phyloP scores from a whole-genome alignment of 1,140 invertebrate species.

The Drosophila azteca region DNA sequence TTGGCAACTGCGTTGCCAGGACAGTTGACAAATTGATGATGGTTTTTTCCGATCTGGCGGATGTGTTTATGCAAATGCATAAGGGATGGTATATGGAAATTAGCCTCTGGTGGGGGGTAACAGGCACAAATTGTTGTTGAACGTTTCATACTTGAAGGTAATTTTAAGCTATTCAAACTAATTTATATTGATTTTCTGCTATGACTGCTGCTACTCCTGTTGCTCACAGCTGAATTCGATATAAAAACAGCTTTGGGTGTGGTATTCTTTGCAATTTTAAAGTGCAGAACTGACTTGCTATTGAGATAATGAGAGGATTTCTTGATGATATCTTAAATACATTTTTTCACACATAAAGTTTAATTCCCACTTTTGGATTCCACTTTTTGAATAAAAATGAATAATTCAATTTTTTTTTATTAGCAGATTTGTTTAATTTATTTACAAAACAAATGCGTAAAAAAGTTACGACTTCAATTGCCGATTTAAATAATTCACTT shows the following conservation, averaged over 20 bases:
- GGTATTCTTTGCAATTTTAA: slow-evolving; percentile 16
- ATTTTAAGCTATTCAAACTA: slow-evolving; percentile 49
- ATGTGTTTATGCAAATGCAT: slow-evolving; percentile 51
- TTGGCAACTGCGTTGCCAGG: slow-evolving; percentile 43
- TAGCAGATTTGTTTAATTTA: not conserved
- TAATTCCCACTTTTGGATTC: not conserved
- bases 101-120: not conserved
- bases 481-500: slow-evolving; percentile 19
- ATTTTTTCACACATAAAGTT: not conserved
- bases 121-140: too few relatives aligned
- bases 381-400: not conserved
- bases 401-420: not conserved
- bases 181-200: slow-evolving; percentile 33
- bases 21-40: slow-evolving; percentile 55
- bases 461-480: too few relatives aligned
- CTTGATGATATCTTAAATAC: too few relatives aligned
- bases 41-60: slow-evolving; percentile 7
- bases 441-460: too few relatives aligned
- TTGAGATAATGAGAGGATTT: too few relatives aligned
- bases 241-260: slow-evolving; percentile 30
- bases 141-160: too few relatives aligned
- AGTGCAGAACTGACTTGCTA: not conserved
- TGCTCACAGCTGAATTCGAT: slow-evolving; percentile 25
- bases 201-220: too few relatives aligned
- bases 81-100: not conserved